Base-by-base conservation (phyloP, 2,888 invertebrate genomes). In the Andrena minutula region DNA sequence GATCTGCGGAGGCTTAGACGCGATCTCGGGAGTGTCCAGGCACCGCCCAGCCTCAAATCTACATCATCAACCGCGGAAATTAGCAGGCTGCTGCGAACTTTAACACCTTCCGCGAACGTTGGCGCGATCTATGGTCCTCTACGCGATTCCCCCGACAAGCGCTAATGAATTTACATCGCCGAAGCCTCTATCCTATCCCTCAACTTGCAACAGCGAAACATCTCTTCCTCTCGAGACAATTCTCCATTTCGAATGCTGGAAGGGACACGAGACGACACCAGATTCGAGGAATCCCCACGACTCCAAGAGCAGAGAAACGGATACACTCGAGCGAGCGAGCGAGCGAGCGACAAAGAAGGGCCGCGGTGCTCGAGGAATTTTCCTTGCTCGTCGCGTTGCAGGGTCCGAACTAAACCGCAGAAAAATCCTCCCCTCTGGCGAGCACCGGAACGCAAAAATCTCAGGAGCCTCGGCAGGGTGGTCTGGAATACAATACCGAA, bases 401-500 rank as follows among this genome's bases (percentile, higher is more conserved):
- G 41, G 8, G 26, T n/a, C 51, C 12, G 61, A 8, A 30, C 47
- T 60, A 26, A 78, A 75, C 68, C 75, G 51, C 30, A 75, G 30
- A 66, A 51, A 71, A 63, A 10, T 56, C 20, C 10, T 32, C 30
- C 12, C 4, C 1, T 23, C 23, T 10, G 53, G 32, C 10, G 41
- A 70, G 16, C 10, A 23, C 23, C n/a, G 64, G 73, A 58, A 32
- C 20, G 51, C 16, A 81, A 81, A 81, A 74, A 69, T 74, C 5
- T 32, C 8, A 32, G 20, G 28, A 53, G 16, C 51, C 28, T 65
- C 58, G 23, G 3, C 69, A 3, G 70, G 76, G 65, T 71, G 76
- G 72, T 77, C 77, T 47, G 10, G 10, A 60, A 75, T 35, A 70
- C 75, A 70, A 65, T 65, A 30, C 64, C 30, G 49, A 75, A 75